These are phyloP conservation scores for Uloborus plumipes DNA, from an alignment of 2,888 invertebrate species.

Conservation along the genomic window DNA sequence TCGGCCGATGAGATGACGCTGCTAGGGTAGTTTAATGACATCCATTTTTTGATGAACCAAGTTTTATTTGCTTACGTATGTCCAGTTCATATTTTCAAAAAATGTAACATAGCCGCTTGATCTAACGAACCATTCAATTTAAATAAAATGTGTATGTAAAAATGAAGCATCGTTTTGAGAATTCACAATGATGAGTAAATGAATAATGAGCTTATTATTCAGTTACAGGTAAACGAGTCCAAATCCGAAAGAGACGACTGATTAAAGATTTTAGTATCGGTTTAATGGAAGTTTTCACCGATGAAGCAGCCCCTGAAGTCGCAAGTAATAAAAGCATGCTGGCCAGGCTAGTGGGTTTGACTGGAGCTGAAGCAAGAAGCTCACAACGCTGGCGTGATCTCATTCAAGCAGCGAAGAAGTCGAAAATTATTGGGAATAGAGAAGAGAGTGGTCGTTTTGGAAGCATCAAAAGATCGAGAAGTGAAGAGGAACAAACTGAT, in stretches of 20 bases:
- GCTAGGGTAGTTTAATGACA: too few relatives aligned
- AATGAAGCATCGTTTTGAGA: too few relatives aligned
- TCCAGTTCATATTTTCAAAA: too few relatives aligned
- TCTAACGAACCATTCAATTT: too few relatives aligned
- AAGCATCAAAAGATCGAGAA: slow-evolving; percentile 35
- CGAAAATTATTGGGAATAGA: slow-evolving; percentile 43
- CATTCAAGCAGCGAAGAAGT: slow-evolving; percentile 56
- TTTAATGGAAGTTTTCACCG: slow-evolving; percentile 76
- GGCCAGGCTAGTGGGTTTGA: slow-evolving; percentile 47
- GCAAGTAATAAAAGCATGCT: slow-evolving; percentile 45
- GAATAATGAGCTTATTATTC: slow-evolving; percentile 67
- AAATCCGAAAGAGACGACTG: slow-evolving; percentile 85
- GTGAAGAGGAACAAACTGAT: background rate
- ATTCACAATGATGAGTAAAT: background rate
- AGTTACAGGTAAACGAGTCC: slow-evolving; percentile 83
- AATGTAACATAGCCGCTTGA: too few relatives aligned
- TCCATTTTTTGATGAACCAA: too few relatives aligned
- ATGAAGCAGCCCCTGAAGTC: slow-evolving; percentile 57
- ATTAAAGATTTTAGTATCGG: slow-evolving; percentile 91
- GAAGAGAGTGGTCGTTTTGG: slow-evolving; percentile 41
- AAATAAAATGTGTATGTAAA: too few relatives aligned
- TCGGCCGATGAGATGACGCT: too few relatives aligned
- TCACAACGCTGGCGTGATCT: slow-evolving; percentile 59
- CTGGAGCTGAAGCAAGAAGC: slow-evolving; percentile 31
- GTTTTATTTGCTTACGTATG: too few relatives aligned